Base-by-base conservation (phyloP, 2,888 invertebrate genomes). In the Strigamia crassipes region DNA sequence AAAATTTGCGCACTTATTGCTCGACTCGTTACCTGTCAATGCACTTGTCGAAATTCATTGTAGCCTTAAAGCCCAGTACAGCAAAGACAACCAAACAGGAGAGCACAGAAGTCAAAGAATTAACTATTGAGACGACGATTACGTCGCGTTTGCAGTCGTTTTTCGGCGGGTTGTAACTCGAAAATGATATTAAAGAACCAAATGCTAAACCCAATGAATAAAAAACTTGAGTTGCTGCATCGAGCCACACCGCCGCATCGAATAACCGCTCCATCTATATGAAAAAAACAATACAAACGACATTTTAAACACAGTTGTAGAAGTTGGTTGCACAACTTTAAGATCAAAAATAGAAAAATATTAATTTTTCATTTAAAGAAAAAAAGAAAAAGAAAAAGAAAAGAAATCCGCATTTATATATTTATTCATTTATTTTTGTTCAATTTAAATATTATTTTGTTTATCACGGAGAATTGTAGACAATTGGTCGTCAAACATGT, bases 181-280 rank as follows among this genome's bases (percentile, higher is more conserved):
- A 96, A 88, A 97, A 97, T 0, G 97, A 96, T 86, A 97, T 96
- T 83, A 97, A 90, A 0, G 96, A 97, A 2, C 97, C 97, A 88
- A 97, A 97, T 8, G 96, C 97, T 83, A 97, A 90, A 2, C 97
- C 97, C 88, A 96, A 95, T 0, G 96, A 96, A 89, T 97, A 97
- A 90, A 97, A 97, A 2, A 97, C 97, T 90, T 97, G 97, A 0
- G 97, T 97, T 0, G 97, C 97, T 2, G 97, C 97, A 87, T 97
- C 97, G 86, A 97, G 89, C 97, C 97, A 97, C 0, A 97, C 96
- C 6, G 93, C 94, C 0, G 97, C 96, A 85, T 95, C 92, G 78
- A 92, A 89, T 21, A 97, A 90, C 87, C 94, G 96, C 84, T 94
- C 93, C 86, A 95, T 90, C 95, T 95, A 89, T 27, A 88, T 88